Conservation (phyloP, 2,888 invertebrate genomes). For the Tanypteryx hageni region DNA sequence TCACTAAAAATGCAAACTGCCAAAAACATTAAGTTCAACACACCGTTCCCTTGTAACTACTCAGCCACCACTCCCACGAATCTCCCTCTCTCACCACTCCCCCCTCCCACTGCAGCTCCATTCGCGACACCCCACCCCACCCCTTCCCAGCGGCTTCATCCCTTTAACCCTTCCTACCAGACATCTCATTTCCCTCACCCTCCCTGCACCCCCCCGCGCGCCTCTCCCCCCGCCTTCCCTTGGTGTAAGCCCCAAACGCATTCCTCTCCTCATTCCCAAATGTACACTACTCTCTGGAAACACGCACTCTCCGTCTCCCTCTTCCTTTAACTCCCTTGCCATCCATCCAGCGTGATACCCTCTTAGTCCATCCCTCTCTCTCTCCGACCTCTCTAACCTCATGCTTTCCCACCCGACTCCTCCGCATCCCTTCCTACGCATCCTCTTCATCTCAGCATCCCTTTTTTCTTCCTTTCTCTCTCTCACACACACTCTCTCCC, state of each 20-base stretch:
- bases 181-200: neutral
- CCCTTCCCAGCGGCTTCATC: neutral
- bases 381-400: neutral
- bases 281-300: conserved; percentile 35
- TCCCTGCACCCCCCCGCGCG: too few species aligned
- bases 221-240: neutral
- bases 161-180: neutral
- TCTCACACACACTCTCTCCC: neutral
- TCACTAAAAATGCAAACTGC: neutral
- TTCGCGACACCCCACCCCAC: neutral
- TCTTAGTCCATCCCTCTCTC: neutral
- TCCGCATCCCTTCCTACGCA: neutral
- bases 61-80: neutral
- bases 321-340: neutral
- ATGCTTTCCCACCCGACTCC: neutral
- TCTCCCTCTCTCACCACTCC: neutral
- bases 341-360: neutral
- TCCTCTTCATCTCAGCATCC: neutral
- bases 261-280: conserved; percentile 24
- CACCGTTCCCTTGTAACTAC: neutral
- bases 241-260: neutral
- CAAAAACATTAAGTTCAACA: neutral
- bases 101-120: too few species aligned
- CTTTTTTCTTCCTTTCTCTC: neutral
- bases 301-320: neutral